Conservation (phyloP, 2,113 vertebrate species). For the Amazona vittata region DNA sequence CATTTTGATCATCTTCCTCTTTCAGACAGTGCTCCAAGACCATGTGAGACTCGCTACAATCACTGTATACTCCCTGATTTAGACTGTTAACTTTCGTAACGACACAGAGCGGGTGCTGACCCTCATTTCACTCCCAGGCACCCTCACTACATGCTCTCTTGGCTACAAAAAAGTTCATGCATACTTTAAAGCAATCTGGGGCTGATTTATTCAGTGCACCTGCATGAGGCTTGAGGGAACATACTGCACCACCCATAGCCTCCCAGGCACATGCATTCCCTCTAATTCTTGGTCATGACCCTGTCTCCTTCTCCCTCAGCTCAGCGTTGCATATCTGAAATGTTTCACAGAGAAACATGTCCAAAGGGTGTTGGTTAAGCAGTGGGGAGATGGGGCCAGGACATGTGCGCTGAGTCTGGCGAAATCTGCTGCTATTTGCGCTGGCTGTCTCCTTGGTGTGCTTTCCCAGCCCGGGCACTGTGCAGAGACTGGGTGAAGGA, state of each 20-base stretch:
- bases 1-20: not conserved
- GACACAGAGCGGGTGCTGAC: not conserved
- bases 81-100: not conserved
- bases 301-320: not conserved
- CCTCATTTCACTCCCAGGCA: not conserved
- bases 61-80: not conserved
- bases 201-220: constrained; percentile 61
- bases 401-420: fast-evolving
- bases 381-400: not conserved
- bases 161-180: not conserved
- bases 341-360: not conserved
- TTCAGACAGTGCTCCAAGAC: not conserved
- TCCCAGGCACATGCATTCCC: not conserved
- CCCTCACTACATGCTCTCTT: not conserved
- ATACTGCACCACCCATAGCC: not conserved
- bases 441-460: not conserved
- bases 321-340: not conserved
- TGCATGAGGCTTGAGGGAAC: constrained; percentile 28
- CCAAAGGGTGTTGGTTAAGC: not conserved
- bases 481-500: not conserved
- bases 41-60: not conserved
- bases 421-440: not conserved
- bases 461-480: not conserved
- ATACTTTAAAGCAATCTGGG: constrained; percentile 34
- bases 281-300: constrained; percentile 43